These are phyloP conservation scores for Tursiops truncatus DNA, from an alignment of 2,113 vertebrate species.

Conservation along the genomic window DNA sequence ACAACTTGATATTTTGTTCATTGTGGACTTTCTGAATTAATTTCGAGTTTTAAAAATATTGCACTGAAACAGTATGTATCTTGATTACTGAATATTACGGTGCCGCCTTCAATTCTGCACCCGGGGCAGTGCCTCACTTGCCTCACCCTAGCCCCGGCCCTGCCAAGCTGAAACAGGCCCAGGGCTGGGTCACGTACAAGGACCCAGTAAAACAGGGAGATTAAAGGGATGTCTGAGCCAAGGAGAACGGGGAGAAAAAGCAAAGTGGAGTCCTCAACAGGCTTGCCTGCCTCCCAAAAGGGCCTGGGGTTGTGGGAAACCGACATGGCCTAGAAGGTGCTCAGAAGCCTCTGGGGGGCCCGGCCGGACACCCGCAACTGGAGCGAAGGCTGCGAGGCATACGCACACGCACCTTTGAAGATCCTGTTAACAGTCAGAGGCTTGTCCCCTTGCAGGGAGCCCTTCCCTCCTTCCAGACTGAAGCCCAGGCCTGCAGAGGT, in stretches of 20 bases:
- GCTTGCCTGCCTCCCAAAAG: not conserved
- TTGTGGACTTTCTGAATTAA: not conserved
- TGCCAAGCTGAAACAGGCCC: not conserved
- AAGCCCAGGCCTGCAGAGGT: conserved; percentile 92
- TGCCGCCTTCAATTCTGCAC: not conserved
- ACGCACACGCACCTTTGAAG: conserved; percentile 87
- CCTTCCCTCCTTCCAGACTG: conserved; percentile 95
- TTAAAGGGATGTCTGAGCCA: not conserved
- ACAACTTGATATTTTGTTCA: not conserved
- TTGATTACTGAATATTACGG: not conserved
- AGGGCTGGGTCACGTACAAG: not conserved
- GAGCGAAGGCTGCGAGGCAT: too few relatives aligned
- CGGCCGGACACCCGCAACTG: not conserved
- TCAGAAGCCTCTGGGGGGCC: not conserved
- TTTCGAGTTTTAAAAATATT: not conserved
- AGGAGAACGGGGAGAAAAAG: not conserved
- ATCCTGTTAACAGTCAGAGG: conserved; percentile 92
- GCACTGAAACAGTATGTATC: not conserved
- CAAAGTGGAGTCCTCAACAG: not conserved
- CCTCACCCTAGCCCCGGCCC: not conserved
- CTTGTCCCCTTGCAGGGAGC: conserved; percentile 93
- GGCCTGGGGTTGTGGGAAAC: not conserved
- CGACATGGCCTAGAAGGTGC: fast-evolving
- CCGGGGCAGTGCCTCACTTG: not conserved
- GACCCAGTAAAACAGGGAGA: not conserved